Evolutionary conservation across 2,113 vertebrate species (phyloP), one percentile per base, ranked within the genome.

Genomic region (Heteronetta atricapilla): DNA sequence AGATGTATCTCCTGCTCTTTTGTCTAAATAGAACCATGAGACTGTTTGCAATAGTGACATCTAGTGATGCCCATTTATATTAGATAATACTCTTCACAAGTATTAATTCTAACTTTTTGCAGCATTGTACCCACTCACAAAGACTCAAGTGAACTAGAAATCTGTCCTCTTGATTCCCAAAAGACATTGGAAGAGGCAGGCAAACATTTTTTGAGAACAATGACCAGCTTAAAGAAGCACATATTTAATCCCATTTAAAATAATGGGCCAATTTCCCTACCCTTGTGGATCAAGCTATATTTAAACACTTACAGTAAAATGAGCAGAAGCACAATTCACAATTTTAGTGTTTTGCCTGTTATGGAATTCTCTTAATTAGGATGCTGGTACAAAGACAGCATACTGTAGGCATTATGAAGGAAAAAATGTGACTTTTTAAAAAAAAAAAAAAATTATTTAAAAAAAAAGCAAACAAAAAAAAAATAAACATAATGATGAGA

Each of bases 31-130:
- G 69, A 13, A 79, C 40, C 64, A 33, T 44, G 25, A 91, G 91
- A 75, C 34, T 2, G 4, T 81, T 95, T 93, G 64, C 88, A 88
- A 81, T 44, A 75, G 60, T 94, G 92, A 96, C 94, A 90, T 88
- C 93, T 96, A 92, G 92, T 90, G 93, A 93, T 13, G 0, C 40
- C 36, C 6, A 2, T 6, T 29, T 67, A 22, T 22, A 70, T 64
- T 86, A n/a, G 50, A 36, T 19, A 88, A 70, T 19, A 22, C 11
- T 18, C 10, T 70, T 64, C n/a, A 31, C 6, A 22, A 53, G 46
- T 22, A 33, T 79, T 46, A 59, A 33, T 79, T 46, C 75, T 52
- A 25, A 29, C 6, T 50, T 80, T 48, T 36, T 58, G 28, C 36
- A 77, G 19, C 8, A 1, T 67, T 58, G 16, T 38, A 40, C 40